These are phyloP conservation scores for Leptopilina boulardi DNA, from an alignment of 1,140 invertebrate genomes.

Conservation along the genomic window DNA sequence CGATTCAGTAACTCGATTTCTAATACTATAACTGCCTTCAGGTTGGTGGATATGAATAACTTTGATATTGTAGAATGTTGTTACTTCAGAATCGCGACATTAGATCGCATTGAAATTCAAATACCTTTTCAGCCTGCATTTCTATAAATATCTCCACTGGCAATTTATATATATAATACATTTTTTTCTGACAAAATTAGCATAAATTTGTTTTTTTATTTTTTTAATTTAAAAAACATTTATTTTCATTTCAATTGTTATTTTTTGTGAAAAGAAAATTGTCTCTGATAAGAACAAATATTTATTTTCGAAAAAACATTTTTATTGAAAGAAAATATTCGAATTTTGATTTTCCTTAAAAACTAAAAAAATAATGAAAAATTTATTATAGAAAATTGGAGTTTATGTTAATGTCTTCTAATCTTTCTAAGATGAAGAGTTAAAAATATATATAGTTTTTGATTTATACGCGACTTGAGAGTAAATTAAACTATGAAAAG, in stretches of 20 bases:
- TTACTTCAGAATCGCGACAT: conserved; percentile 9
- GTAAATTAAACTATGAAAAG: background rate
- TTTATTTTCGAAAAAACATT: too few species aligned
- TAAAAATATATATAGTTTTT: background rate
- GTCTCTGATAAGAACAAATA: too few species aligned
- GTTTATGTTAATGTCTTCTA: too few species aligned
- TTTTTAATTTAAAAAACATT: too few species aligned
- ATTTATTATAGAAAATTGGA: too few species aligned
- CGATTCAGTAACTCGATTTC: background rate
- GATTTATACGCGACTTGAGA: conserved; percentile 4
- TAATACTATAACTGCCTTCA: conserved; percentile 5
- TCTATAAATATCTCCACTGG: background rate
- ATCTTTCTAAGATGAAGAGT: background rate
- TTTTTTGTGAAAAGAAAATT: too few species aligned
- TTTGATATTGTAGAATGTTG: conserved; percentile 7
- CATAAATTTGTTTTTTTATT: background rate
- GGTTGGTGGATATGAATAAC: background rate
- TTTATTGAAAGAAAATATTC: too few species aligned
- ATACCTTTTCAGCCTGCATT: background rate
- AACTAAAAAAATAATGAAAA: too few species aligned
- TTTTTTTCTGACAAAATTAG: background rate
- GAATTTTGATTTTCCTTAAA: too few species aligned
- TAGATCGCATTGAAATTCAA: conserved; percentile 17
- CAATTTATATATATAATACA: background rate
- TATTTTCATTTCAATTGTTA: too few species aligned